Evolutionary conservation across 2,888 invertebrate genomes (phyloP), one percentile per base, ranked within the genome.

Genomic region (Ommatoiulus sabulosus): DNA sequence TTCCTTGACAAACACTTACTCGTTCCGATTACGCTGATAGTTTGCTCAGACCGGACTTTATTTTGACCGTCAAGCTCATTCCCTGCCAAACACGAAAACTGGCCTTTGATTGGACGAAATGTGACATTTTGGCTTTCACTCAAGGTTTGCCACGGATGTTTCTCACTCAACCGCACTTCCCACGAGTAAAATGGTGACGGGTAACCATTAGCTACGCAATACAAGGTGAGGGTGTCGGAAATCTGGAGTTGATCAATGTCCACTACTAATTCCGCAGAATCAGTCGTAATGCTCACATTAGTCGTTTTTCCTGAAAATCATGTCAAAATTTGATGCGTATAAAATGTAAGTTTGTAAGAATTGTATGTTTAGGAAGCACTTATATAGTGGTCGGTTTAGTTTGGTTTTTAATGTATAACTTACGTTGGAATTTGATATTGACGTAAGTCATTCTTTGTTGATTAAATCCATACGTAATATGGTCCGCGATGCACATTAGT

Each of bases 361-460:
- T n/a, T n/a, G n/a, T n/a, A n/a, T n/a, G n/a, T n/a, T n/a, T n/a
- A n/a, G n/a, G n/a, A n/a, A n/a, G n/a, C n/a, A n/a, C n/a, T n/a
- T n/a, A n/a, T n/a, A n/a, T n/a, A n/a, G n/a, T n/a, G n/a, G n/a
- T n/a, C n/a, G n/a, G n/a, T n/a, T n/a, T n/a, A n/a, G n/a, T n/a
- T n/a, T n/a, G n/a, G n/a, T 46, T 46, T 46, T 46, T 5, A 46
- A 46, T 8, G 46, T 46, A 7, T 46, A 84, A 84, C 86, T 86
- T n/a, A 86, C 86, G 44, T 44, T 6, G 35, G 10, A 86, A 43
- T 43, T 15, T 43, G 35, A 84, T 17, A 10, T 43, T 86, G 86
- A 86, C 86, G 44, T 24, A 44, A 44, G 43, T 86, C 24, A 86
- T 46, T 44, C 17, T 86, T 86, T 86, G 86, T 86, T 86, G 86